phyloP scores from a whole-genome alignment of 2,888 invertebrate genomes.

The Drosophila kanekoi region DNA sequence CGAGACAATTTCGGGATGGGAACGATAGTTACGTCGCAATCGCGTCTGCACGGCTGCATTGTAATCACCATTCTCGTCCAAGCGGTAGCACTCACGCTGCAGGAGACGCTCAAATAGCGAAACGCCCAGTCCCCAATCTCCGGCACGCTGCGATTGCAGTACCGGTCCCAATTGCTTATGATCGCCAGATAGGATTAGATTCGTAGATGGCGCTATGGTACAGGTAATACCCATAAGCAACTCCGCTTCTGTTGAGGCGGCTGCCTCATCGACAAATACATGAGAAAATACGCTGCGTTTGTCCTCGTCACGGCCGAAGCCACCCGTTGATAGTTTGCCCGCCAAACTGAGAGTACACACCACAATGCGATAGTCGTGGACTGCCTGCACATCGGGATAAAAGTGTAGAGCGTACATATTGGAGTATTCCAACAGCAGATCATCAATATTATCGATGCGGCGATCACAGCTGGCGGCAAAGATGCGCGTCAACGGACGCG shows the following conservation, averaged over 20 bases:
- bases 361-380: slow-evolving; percentile 87
- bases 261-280: slow-evolving; percentile 91
- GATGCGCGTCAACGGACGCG: slow-evolving; percentile 84
- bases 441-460: slow-evolving; percentile 82
- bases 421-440: slow-evolving; percentile 84
- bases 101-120: slow-evolving; percentile 91
- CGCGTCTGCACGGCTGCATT: slow-evolving; percentile 90
- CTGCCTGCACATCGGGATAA: slow-evolving; percentile 85
- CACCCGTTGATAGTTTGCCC: slow-evolving; percentile 85
- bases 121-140: slow-evolving; percentile 68
- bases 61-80: slow-evolving; percentile 70
- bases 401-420: slow-evolving; percentile 83
- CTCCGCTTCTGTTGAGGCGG: slow-evolving; percentile 90
- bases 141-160: slow-evolving; percentile 83
- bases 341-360: slow-evolving; percentile 88
- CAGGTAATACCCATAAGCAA: slow-evolving; percentile 87
- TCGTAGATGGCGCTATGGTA: slow-evolving; percentile 81
- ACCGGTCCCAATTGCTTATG: slow-evolving; percentile 90
- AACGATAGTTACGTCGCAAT: slow-evolving; percentile 91
- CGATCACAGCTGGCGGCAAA: slow-evolving; percentile 84
- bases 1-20: slow-evolving; percentile 88
- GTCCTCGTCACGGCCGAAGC: slow-evolving; percentile 57
- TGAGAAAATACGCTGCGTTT: slow-evolving; percentile 86
- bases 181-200: slow-evolving; percentile 90
- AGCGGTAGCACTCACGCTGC: slow-evolving; percentile 85